These are phyloP conservation scores for Hirtodrosophila confusa DNA, from an alignment of 2,888 invertebrate genomes.

Conservation along the genomic window DNA sequence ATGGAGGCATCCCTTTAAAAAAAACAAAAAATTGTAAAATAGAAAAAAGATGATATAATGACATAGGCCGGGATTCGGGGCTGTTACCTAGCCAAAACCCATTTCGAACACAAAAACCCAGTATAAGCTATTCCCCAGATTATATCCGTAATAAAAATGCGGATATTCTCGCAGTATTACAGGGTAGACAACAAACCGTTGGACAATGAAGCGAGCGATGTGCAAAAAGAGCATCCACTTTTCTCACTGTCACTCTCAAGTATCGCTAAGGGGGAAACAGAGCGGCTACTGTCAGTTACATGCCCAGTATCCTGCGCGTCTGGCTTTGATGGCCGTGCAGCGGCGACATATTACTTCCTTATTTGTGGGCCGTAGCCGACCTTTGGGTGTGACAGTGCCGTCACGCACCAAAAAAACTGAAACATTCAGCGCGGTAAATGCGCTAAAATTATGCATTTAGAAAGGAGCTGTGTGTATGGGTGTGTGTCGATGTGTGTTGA, in stretches of 20 bases:
- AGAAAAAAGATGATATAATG: too few relatives aligned
- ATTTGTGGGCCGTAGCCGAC: constrained; percentile 74
- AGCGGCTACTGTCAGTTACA: constrained; percentile 31
- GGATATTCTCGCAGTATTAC: background rate
- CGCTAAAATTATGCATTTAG: constrained; percentile 61
- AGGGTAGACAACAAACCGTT: constrained; percentile 22
- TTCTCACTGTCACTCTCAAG: constrained; percentile 33
- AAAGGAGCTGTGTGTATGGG: background rate
- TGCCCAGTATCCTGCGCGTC: constrained; percentile 56
- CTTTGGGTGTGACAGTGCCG: constrained; percentile 47
- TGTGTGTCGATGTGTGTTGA: too few relatives aligned
- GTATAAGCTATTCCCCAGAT: too few relatives aligned
- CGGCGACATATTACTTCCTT: constrained; percentile 81
- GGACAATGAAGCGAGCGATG: constrained; percentile 42
- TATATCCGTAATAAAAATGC: background rate
- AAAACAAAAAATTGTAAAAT: too few relatives aligned
- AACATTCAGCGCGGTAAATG: constrained; percentile 68
- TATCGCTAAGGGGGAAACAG: background rate
- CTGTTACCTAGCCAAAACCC: too few relatives aligned
- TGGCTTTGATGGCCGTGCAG: constrained; percentile 72
- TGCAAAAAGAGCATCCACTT: constrained; percentile 44
- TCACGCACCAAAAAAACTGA: constrained; percentile 43
- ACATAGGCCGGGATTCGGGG: too few relatives aligned
- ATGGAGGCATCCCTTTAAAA: too few relatives aligned
- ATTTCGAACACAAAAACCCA: too few relatives aligned